Conservation (phyloP, 2,888 invertebrate species). For the Sinelater perroti region DNA sequence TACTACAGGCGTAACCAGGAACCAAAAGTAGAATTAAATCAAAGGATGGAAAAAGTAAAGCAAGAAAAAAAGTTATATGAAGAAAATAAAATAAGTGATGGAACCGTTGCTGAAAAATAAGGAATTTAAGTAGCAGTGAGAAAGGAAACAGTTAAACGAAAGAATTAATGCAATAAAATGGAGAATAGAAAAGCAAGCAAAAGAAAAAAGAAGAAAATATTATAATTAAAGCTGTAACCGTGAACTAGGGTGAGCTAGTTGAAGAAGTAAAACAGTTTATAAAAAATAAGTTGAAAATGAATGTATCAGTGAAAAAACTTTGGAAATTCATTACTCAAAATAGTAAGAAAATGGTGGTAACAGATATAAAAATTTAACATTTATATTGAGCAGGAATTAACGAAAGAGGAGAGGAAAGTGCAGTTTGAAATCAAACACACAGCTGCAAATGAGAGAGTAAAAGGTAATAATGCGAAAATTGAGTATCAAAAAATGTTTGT, state of each 20-base stretch:
- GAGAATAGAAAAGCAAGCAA: slow-evolving; percentile 1
- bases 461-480: too few species aligned
- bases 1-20: too few species aligned
- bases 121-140: background rate
- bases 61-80: too few species aligned
- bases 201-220: background rate
- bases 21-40: too few species aligned
- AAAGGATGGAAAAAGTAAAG: too few species aligned
- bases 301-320: background rate
- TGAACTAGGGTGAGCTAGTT: background rate
- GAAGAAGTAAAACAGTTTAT: background rate
- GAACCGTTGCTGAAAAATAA: background rate
- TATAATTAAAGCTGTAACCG: background rate
- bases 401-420: background rate
- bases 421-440: background rate
- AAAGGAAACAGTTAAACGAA: background rate
- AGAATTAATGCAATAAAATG: background rate
- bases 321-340: background rate
- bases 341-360: background rate
- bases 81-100: slow-evolving; percentile 1
- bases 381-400: background rate
- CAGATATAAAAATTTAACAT: too few species aligned
- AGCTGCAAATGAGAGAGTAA: too few species aligned
- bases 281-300: background rate
- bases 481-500: too few species aligned